Base-by-base conservation (phyloP, 35 echinoderm and acorn worm genomes). In the Ophiothrix spiculata region DNA sequence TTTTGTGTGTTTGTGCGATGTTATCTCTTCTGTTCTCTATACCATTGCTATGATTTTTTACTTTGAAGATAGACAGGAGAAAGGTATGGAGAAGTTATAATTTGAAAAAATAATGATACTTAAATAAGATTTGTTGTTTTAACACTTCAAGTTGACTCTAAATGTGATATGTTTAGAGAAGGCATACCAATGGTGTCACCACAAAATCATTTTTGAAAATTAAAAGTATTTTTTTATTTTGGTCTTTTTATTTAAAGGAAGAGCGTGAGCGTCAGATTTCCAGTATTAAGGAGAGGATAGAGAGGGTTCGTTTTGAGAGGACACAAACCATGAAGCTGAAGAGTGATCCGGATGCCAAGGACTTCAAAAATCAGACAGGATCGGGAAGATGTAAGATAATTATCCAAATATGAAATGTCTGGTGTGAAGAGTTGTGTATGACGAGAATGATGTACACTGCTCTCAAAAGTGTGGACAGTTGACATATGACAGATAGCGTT, bases 261-360 rank as follows among this genome's bases (percentile, higher is more conserved):
- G 95, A 98, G 79, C 82, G 92, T 1, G 89, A 94, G 39, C 90
- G 92, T 69, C 95, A 98, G 80, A 91, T 94, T n/a, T 86, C 81
- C 31, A 91, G 88, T 60, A 89, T 94, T 10, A 85, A 78, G 79
- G 92, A 94, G 23, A 63, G 91, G 33, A 91, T 98, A 4, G 75
- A 86, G 64, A 86, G 87, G 35, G 92, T 91, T 1, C 82, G 88
- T 11, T 94, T 88, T 83, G 95, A 97, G 85, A 77, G 95, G 36
- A 97, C 95, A 1, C 87, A 90, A 82, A 97, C 95, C 23, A 97
- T 93, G 88, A 88, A 91, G 54, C 40, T 82, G 25, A 87, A 78
- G 76, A 74, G 23, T 11, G 86, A 64, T 0, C 56, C 31, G 37
- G 80, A 94, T 12, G 79, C 40, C 10, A 91, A 94, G 77, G 81